Percentiles rank a stretch among this genome's conserved stretches.
Evolutionary conservation across 2,888 invertebrate species (phyloP).

Genomic region (Pseudanteris insignis): DNA sequence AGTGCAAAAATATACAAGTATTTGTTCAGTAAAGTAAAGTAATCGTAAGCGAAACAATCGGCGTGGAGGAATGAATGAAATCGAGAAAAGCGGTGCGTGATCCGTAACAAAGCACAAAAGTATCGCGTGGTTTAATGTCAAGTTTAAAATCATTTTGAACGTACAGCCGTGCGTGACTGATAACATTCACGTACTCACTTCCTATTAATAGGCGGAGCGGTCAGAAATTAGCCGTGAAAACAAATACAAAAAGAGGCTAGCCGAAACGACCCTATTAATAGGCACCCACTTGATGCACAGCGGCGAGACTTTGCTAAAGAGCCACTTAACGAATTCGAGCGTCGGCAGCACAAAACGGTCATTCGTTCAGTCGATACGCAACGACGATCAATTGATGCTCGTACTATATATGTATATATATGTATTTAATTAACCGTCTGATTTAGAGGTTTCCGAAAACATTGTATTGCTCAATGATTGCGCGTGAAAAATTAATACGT

Average conservation of each 20-base stretch:
- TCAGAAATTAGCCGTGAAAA: slow-evolving; percentile 31
- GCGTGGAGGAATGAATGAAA: slow-evolving; percentile 23
- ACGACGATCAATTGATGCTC: slow-evolving; percentile 7
- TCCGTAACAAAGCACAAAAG: slow-evolving; percentile 34
- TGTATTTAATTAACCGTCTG: too few relatives aligned
- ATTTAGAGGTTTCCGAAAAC: too few relatives aligned
- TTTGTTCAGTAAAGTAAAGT: too few relatives aligned
- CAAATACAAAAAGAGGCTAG: slow-evolving; percentile 17
- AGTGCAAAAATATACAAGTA: too few relatives aligned
- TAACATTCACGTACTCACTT: slow-evolving; percentile 29
- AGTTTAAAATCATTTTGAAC: slow-evolving; percentile 36
- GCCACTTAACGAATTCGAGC: slow-evolving; percentile 14
- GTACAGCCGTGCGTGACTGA: slow-evolving; percentile 36
- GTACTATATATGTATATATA: too few relatives aligned
- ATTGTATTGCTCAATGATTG: too few relatives aligned
- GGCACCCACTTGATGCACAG: slow-evolving; percentile 13
- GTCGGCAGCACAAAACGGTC: slow-evolving; percentile 6
- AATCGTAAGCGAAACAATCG: too few relatives aligned
- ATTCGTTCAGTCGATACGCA: neutral
- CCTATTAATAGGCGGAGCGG: slow-evolving; percentile 39
- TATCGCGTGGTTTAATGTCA: slow-evolving; percentile 20
- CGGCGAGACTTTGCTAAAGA: slow-evolving; percentile 13
- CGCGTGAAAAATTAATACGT: too few relatives aligned
- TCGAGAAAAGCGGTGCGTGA: slow-evolving; percentile 19
- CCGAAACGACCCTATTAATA: slow-evolving; percentile 28